phyloP scores from a whole-genome alignment of 2,888 invertebrate species.

The Drosophila picticornis region DNA sequence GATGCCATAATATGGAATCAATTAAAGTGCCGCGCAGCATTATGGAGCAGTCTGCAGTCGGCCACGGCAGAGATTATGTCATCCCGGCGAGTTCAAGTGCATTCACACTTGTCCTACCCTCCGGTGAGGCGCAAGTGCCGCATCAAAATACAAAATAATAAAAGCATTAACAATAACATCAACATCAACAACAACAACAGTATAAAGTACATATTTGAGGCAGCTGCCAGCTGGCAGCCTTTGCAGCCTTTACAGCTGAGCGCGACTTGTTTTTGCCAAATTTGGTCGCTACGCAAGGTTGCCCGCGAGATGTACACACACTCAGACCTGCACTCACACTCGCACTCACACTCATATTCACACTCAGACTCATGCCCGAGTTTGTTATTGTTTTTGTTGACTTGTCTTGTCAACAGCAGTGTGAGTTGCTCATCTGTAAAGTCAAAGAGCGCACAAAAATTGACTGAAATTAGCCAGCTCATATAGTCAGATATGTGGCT shows the following conservation, averaged over 20 bases:
- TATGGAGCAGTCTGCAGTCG: slow-evolving; percentile 1
- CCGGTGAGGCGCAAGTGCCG: slow-evolving; percentile 38
- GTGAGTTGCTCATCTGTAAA: slow-evolving; percentile 36
- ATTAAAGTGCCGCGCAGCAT: slow-evolving; percentile 6
- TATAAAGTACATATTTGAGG: slow-evolving; percentile 2
- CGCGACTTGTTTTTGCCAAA: slow-evolving; percentile 69
- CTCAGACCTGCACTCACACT: slow-evolving; percentile 16
- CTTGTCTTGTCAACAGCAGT: slow-evolving; percentile 12
- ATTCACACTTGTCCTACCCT: slow-evolving; percentile 62
- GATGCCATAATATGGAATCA: slow-evolving; percentile 24
- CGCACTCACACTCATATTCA: slow-evolving; percentile 4
- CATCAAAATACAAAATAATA: slow-evolving; percentile 7
- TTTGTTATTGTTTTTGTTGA: slow-evolving; percentile 29
- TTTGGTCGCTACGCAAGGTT: slow-evolving; percentile 72
- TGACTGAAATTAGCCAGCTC: slow-evolving; percentile 61
- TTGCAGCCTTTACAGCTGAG: slow-evolving; percentile 33
- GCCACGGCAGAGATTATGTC: slow-evolving; percentile 44
- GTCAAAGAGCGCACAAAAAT: slow-evolving; percentile 37
- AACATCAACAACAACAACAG: slow-evolving; percentile 14
- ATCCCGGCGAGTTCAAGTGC: slow-evolving; percentile 28
- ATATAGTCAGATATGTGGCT: slow-evolving; percentile 48
- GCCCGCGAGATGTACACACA: slow-evolving; percentile 29
- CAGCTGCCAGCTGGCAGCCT: slow-evolving; percentile 45
- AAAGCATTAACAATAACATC: neutral
- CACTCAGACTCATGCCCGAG: slow-evolving; percentile 6